These are phyloP conservation scores for Formica exsecta DNA, from an alignment of 1,140 invertebrate species.

Conservation along the genomic window DNA sequence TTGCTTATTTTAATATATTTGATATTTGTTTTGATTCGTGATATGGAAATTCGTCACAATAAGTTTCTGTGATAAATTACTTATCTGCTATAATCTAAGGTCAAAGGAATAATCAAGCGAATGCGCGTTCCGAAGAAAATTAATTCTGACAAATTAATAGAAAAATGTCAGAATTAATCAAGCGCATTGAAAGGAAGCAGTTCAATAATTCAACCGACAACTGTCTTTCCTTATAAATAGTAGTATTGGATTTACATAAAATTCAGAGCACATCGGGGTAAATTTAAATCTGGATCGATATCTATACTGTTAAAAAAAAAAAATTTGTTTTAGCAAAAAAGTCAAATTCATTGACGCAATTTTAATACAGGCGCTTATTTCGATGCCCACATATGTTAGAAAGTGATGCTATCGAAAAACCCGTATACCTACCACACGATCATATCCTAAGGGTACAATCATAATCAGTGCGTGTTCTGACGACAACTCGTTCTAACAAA, in stretches of 20 bases:
- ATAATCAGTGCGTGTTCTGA: conserved; percentile 10
- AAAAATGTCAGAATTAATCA: too few relatives aligned
- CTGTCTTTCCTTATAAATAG: not conserved
- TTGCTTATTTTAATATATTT: not conserved
- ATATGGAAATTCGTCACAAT: not conserved
- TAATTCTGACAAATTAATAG: not conserved
- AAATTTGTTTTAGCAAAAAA: not conserved
- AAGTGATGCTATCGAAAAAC: conserved; percentile 8
- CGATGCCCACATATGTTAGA: not conserved
- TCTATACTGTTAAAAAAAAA: not conserved
- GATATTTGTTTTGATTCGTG: not conserved
- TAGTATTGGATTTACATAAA: not conserved
- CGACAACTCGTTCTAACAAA: conserved; percentile 53
- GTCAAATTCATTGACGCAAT: not conserved
- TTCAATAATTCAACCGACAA: not conserved
- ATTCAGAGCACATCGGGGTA: not conserved
- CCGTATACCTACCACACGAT: conserved; percentile 16
- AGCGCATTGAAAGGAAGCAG: too few relatives aligned
- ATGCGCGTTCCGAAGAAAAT: not conserved
- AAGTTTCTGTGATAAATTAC: not conserved
- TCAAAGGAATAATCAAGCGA: not conserved
- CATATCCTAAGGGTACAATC: conserved; percentile 44
- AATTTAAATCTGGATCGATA: not conserved
- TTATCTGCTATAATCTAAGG: not conserved
- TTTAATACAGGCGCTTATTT: conserved; percentile 4